A percentile compares a stretch with the other conserved stretches of the same genome.
These are phyloP conservation scores for Leptinotarsa peninsularis DNA, from an alignment of 2,888 invertebrate species.

Conservation along the genomic window DNA sequence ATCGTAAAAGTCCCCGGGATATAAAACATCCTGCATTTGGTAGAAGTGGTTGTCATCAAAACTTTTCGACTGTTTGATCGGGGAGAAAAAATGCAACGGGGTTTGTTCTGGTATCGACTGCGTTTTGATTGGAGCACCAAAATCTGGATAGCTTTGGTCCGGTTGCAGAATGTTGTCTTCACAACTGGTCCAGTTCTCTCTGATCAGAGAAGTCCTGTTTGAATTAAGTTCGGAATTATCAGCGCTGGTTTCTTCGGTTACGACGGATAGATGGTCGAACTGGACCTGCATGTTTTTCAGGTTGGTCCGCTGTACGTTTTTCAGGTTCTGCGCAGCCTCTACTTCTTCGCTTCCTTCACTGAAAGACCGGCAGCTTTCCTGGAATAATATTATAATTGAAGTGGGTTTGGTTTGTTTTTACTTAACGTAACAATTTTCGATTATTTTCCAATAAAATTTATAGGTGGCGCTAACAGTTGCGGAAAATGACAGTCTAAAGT, in stretches of 20 bases:
- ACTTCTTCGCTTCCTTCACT: conserved; percentile 64
- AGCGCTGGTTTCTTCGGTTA: conserved; percentile 76
- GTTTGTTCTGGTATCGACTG: conserved; percentile 53
- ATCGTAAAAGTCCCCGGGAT: conserved; percentile 44
- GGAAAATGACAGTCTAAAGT: too few species aligned
- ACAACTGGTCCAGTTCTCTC: conserved; percentile 54
- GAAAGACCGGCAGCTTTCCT: conserved; percentile 63
- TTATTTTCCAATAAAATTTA: too few species aligned
- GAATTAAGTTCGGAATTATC: conserved; percentile 64
- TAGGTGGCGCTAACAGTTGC: too few species aligned
- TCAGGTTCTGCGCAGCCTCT: conserved; percentile 64
- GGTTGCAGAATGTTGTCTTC: conserved; percentile 60
- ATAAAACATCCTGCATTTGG: conserved; percentile 41
- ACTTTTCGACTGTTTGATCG: conserved; percentile 58
- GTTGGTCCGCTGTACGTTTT: conserved; percentile 66
- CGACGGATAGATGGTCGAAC: conserved; percentile 82
- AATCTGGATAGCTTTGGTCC: conserved; percentile 64
- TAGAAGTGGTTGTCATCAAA: conserved; percentile 58
- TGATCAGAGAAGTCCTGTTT: conserved; percentile 50
- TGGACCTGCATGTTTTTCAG: conserved; percentile 69
- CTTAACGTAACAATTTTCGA: too few species aligned
- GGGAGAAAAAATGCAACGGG: conserved; percentile 54
- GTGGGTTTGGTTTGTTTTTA: not conserved
- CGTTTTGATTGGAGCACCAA: conserved; percentile 48
- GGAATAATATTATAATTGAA: conserved; percentile 26